phyloP scores from a whole-genome alignment of 2,113 vertebrate species.

The Prionailurus bengalensis region DNA sequence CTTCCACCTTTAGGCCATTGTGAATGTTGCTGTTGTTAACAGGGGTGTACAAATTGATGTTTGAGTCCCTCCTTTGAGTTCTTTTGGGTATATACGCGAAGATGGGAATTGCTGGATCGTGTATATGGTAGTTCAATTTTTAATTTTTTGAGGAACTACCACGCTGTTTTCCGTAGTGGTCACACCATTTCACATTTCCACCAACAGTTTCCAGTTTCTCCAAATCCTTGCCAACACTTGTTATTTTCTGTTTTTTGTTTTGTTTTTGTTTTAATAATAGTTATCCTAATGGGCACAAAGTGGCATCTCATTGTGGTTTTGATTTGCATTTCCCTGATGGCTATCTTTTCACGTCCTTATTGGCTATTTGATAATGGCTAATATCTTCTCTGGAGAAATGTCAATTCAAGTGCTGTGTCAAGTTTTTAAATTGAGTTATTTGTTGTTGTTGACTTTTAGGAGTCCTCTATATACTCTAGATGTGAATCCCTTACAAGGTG shows the following conservation, averaged over 20 bases:
- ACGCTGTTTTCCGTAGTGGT: neutral
- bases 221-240: neutral
- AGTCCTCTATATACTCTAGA: neutral
- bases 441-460: neutral
- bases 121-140: neutral
- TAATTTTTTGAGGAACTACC: neutral
- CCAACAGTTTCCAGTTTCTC: neutral
- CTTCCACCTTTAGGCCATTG: neutral
- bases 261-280: neutral
- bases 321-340: neutral
- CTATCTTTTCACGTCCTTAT: neutral
- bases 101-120: neutral
- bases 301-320: neutral
- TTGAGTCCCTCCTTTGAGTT: neutral
- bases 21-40: neutral
- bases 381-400: neutral
- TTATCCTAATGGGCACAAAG: neutral
- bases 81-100: neutral
- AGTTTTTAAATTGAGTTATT: neutral
- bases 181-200: neutral
- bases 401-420: neutral
- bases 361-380: neutral
- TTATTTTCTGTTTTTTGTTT: neutral
- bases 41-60: neutral
- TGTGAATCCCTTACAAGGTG: neutral